A percentile compares a stretch with the other conserved stretches of the same genome.
Conservation (phyloP, 2,797 vertebrate species). For the Gymnothorax javanicus region DNA sequence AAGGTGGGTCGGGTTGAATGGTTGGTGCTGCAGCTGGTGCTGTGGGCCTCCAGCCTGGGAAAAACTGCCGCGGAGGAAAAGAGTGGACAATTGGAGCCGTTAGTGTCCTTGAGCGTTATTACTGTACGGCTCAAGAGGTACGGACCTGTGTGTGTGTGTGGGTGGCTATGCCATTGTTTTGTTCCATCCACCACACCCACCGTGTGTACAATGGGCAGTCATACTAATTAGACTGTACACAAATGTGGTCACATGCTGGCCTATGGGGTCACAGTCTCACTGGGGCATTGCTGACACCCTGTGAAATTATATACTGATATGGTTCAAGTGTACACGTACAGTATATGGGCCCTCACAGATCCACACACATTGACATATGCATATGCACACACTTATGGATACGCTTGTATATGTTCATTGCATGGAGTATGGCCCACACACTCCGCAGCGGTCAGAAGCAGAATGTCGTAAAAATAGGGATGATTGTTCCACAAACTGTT, state of each 20-base stretch:
- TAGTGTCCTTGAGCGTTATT: constrained; percentile 2
- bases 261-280: neutral
- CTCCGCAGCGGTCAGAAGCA: neutral
- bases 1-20: neutral
- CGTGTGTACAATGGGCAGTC: neutral
- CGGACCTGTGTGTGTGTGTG: neutral
- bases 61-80: constrained; percentile 7
- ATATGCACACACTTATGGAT: constrained; percentile 20
- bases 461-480: constrained; percentile 6
- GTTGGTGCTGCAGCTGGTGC: neutral
- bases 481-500: neutral
- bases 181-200: neutral
- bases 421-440: neutral
- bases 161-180: neutral
- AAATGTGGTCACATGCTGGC: neutral
- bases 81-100: constrained; percentile 8
- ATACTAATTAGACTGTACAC: neutral
- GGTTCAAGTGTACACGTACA: too few relatives aligned
- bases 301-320: neutral
- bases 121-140: neutral
- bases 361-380: neutral
- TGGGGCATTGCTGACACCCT: neutral
- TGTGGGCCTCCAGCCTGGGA: neutral
- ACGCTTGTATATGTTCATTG: neutral
- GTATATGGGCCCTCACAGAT: neutral